phyloP scores from a whole-genome alignment of 2,113 vertebrate species.

The Malurus cyaneus region DNA sequence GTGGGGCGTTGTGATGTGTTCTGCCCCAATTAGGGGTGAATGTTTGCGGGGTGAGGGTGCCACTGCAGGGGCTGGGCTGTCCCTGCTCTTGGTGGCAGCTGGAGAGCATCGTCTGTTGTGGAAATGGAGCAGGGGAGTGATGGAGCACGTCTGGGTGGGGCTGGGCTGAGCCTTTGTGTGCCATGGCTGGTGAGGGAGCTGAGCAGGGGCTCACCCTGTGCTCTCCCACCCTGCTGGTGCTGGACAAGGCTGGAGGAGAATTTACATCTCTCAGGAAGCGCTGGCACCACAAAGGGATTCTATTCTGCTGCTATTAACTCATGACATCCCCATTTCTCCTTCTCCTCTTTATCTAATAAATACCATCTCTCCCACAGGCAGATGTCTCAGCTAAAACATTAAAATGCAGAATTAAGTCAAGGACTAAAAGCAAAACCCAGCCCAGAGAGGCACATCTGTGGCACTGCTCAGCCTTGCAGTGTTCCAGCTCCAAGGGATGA shows the following conservation, averaged over 20 bases:
- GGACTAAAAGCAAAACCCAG: not conserved
- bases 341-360: not conserved
- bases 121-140: not conserved
- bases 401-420: not conserved
- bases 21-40: accelerated
- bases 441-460: not conserved
- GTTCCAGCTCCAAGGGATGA: not conserved
- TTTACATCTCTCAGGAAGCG: not conserved
- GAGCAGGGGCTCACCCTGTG: accelerated
- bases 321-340: not conserved
- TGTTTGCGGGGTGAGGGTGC: not conserved
- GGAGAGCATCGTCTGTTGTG: not conserved
- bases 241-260: not conserved
- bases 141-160: not conserved
- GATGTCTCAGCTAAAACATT: not conserved
- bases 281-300: not conserved
- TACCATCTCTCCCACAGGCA: not conserved
- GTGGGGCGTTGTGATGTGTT: accelerated
- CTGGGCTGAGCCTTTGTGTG: not conserved
- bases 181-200: not conserved
- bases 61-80: not conserved
- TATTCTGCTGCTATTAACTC: not conserved
- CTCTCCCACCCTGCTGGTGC: not conserved
- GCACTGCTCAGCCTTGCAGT: not conserved
- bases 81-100: not conserved